Conservation (phyloP, 1,140 invertebrate genomes). For the Sitophilus oryzae region DNA sequence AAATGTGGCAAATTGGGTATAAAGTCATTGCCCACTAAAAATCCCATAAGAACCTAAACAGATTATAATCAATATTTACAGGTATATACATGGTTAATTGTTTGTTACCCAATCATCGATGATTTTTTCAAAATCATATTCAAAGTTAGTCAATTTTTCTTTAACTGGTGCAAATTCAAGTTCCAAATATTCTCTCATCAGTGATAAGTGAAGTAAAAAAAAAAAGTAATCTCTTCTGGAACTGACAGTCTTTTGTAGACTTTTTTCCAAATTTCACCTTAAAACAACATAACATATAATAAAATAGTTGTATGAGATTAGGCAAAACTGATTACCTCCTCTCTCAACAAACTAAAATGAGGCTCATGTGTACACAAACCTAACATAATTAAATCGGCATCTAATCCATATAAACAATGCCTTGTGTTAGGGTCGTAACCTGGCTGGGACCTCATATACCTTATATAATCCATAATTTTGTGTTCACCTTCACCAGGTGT, state of each 20-base stretch:
- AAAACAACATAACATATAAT: constrained; percentile 25
- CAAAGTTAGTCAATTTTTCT: constrained; percentile 56
- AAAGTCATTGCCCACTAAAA: constrained; percentile 96
- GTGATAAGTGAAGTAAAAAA: constrained; percentile 83
- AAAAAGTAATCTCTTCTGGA: constrained; percentile 89
- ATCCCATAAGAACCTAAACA: constrained; percentile 81
- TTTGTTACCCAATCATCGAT: constrained; percentile 60
- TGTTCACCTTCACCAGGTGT: constrained; percentile 96
- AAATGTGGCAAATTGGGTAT: constrained; percentile 91
- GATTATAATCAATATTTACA: not conserved
- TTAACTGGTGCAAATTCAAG: constrained; percentile 82
- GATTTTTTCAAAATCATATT: constrained; percentile 75
- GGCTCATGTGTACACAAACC: constrained; percentile 90
- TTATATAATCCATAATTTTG: constrained; percentile 97
- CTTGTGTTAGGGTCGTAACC: constrained; percentile 82
- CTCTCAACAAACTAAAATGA: constrained; percentile 86
- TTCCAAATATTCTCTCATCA: constrained; percentile 89
- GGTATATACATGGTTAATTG: too few species aligned
- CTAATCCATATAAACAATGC: constrained; percentile 92
- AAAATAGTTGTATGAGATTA: not conserved
- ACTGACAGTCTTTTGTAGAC: constrained; percentile 53
- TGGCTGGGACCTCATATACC: constrained; percentile 74
- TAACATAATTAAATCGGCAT: constrained; percentile 95
- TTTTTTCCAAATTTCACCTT: constrained; percentile 65
- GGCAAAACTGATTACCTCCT: constrained; percentile 61